phyloP scores from a whole-genome alignment of 2,113 vertebrate genomes.

The Macquaria ambigua region DNA sequence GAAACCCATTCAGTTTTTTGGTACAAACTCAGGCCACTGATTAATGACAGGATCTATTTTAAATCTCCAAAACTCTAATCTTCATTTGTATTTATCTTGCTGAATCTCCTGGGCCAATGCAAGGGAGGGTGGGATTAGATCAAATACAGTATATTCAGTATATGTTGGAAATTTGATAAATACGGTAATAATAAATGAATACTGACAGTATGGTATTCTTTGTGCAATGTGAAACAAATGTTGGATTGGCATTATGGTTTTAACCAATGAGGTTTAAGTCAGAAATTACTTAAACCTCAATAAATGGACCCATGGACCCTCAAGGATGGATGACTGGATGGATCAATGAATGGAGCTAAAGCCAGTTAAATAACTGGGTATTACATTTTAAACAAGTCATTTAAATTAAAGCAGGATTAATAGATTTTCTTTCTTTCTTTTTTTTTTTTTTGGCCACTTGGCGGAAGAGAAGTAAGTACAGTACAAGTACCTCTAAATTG shows the following conservation, averaged over 20 bases:
- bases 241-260: background rate
- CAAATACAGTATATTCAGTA: background rate
- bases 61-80: slow-evolving; percentile 1
- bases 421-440: background rate
- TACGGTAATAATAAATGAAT: background rate
- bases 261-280: background rate
- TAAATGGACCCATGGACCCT: background rate
- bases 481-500: no score
- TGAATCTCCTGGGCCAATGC: background rate
- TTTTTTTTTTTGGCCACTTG: background rate
- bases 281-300: background rate
- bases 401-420: background rate
- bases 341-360: no score
- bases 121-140: background rate
- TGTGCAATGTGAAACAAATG: background rate
- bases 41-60: slow-evolving; percentile 13
- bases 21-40: slow-evolving; percentile 10
- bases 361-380: no score
- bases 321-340: background rate
- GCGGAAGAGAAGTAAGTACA: background rate
- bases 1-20: background rate
- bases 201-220: no score
- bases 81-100: background rate
- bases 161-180: background rate
- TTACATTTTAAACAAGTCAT: background rate